Evolutionary conservation across 2,113 vertebrate species (phyloP), one percentile per base, ranked within the genome.

Genomic region (Python bivittatus): DNA sequence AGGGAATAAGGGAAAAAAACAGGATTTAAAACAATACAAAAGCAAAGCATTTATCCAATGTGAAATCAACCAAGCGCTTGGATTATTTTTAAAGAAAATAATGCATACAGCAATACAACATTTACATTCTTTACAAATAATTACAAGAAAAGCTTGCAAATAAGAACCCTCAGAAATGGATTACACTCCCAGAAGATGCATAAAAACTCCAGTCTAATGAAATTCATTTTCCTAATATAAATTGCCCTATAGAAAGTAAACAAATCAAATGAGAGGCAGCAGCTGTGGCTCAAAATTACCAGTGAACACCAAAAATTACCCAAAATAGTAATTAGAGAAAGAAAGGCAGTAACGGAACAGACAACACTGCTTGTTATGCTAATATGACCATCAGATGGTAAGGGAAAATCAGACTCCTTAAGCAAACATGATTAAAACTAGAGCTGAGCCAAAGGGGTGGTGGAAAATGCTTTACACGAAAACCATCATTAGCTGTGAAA

Each of bases 211-310:
- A 91, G 20, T 94, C 94, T 91, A 95, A 92, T 91, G 68, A 88
- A 90, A 95, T 96, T 96, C 6, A 93, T 94, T 95, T 96, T 61
- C 6, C 2, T 94, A 91, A 95, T 94, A 94, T 60, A 95, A 96
- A 96, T 93, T 94, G 86, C 91, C 85, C 91, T 95, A 93, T 91
- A 88, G 68, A 95, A 95, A 96, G 85, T 93, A 96, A 96, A 95
- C 92, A 96, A 95, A 96, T 93, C 91, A 95, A 95, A 96, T 93
- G 89, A 85, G 90, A 95, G 93, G 89, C 57, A 95, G 92, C 94
- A 97, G 94, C 94, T 96, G 96, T 94, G 90, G 60, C 93, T 96
- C 92, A 96, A 95, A 97, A 96, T 96, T 95, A 94, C 12, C 44
- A 94, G 53, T 38, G n/a, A 96, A 92, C 84, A 86, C 64, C 64